Percentiles rank a stretch among this genome's conserved stretches.
phyloP scores from a whole-genome alignment of 2,797 vertebrate genomes.

The Parauchenoglanis punctatus region DNA sequence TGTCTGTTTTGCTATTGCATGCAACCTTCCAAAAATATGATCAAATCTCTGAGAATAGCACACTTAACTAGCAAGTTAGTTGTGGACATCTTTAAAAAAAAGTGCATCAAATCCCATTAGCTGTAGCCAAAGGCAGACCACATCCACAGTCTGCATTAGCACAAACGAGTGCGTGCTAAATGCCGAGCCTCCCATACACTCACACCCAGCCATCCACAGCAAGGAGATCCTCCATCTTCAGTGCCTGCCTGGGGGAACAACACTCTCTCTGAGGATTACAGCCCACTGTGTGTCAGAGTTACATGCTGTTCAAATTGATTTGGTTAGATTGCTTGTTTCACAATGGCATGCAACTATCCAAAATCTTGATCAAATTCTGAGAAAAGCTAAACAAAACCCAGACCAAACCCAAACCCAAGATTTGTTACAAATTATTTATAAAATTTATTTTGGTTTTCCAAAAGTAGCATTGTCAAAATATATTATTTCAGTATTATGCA shows the following conservation, averaged over 20 bases:
- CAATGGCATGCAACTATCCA: neutral
- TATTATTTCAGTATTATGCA: neutral
- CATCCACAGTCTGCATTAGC: constrained; percentile 66
- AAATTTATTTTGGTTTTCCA: neutral
- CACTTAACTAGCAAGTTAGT: neutral
- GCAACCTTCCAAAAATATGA: neutral
- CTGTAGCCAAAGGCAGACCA: constrained; percentile 65
- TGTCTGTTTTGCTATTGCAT: neutral
- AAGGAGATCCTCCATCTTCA: constrained; percentile 29
- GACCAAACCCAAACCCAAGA: too few relatives aligned
- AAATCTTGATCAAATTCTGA: neutral
- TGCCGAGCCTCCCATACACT: constrained; percentile 31
- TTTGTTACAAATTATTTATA: too few relatives aligned
- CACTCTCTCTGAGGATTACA: constrained; percentile 30
- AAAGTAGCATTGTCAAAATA: neutral
- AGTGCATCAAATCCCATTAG: constrained; percentile 77
- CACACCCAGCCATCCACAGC: neutral
- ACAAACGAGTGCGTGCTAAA: constrained; percentile 63
- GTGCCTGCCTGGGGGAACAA: constrained; percentile 19
- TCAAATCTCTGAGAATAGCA: neutral
- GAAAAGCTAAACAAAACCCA: neutral
- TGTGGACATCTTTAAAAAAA: constrained; percentile 4
- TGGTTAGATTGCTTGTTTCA: neutral
- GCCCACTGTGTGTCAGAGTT: constrained; percentile 39
- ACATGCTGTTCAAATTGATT: neutral